Base-by-base conservation (phyloP, 1,140 invertebrate genomes). In the Proctacanthus coquilletti region DNA sequence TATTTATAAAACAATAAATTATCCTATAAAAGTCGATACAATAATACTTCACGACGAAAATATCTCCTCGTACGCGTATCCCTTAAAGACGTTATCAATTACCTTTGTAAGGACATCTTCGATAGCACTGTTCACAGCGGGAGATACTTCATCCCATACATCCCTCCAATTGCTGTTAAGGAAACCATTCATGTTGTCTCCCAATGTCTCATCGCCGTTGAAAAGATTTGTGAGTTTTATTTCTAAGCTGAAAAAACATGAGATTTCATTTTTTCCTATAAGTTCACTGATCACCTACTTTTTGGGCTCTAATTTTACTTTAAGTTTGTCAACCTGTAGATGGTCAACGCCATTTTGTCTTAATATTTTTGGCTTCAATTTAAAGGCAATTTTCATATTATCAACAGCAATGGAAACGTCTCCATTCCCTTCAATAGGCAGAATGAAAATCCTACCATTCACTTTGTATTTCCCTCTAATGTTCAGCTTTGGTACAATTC, bases 141-240 rank as follows among this genome's bases (percentile, higher is more conserved):
- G 70, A 45, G 70, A 71, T 17, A 74, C 61, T 42, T 74, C 70
- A 20, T 53, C 62, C 15, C 62, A 61, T 1, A 74, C 65, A 21
- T 56, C 60, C 20, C 56, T 61, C 71, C 71, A 75, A 39, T 74
- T 74, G 35, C 72, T 63, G 42, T 74, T 74, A 4, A 75, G 45
- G 44, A 75, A 74, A 9, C 64, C 46, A 51, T 75, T 74, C 56
- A 74, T 66, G 2, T 68, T 64, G 14, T 62, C 52, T 61, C 72
- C 71, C 19, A 83, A 50, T 17, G 71, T 69, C 32, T 66, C 53
- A 43, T 83, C 74, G 2, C 75, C 75, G 43, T 77, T 72, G 46
- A 81, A 80, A 2, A 81, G 56, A 59, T 81, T 74, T 2, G 73
- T 68, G 15, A 83, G 53, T 39, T 73, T 57, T 21, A 80, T 64